Base-by-base conservation (phyloP, 2,113 vertebrate species). In the Octodon degus region DNA sequence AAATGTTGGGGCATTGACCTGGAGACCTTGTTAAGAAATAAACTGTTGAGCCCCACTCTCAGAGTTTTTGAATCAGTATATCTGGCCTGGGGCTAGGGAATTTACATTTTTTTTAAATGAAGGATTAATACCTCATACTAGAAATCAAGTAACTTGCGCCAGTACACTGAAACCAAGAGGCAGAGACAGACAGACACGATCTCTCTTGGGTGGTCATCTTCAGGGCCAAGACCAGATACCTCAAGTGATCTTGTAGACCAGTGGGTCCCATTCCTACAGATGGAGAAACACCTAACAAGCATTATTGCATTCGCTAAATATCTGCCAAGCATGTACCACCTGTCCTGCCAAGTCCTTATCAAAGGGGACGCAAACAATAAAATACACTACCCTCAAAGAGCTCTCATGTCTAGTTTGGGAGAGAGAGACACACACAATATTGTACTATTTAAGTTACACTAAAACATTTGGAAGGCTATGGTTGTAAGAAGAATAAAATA, bases 101-200 rank as follows among this genome's bases (percentile, higher is more conserved):
- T 91, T 63, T 93, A 27, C 72, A 43, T 87, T 68, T 81, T 62
- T 81, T 58, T 90, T 65, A 55, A 67, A 7, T 72, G 20, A 80
- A 84, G 7, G 19, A 80, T 80, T 74, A 80, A 82, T 25, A 25
- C 4, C 24, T 84, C 53, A 93, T 60, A 87, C 79, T 50, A 70
- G 63, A 95, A 93, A 72, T 88, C 34, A 65, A 81, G 6, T 76
- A 82, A 86, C 30, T 81, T 76, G 63, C n/a, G 77, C 62, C 79
- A 74, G 55, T 58, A 85, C 34, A 84, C 62, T 79, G 16, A 62
- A 77, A 27, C 27, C 58, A 81, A 77, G 20, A 19, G 25, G 9
- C 4, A 62, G 22, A 60, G 63, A 63, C 20, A 13, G 14, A 60
- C 8, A 62, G 40, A 34, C 65, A n/a, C 2, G 9, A 55, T 43